These are phyloP conservation scores for Psilanteris sp. DNA, from an alignment of 1,140 invertebrate genomes.

Conservation along the genomic window DNA sequence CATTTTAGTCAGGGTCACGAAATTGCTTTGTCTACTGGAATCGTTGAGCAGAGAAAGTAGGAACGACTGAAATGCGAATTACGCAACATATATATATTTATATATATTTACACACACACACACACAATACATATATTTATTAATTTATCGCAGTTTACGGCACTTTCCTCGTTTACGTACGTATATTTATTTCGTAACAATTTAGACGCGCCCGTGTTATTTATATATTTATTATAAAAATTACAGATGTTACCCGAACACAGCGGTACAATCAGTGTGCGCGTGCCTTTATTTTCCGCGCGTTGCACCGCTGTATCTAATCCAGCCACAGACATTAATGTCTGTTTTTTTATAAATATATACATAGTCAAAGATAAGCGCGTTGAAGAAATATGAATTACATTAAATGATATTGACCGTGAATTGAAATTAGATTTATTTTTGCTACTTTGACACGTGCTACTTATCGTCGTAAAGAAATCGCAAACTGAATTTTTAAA, in stretches of 20 bases:
- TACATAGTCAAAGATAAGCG: conserved; percentile 11
- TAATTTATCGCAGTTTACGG: conserved; percentile 6
- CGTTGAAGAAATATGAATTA: conserved; percentile 17
- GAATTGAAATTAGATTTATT: conserved; percentile 42
- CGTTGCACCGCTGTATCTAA: conserved; percentile 22
- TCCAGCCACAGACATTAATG: conserved; percentile 7
- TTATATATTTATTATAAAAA: too few species aligned
- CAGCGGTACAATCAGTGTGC: neutral
- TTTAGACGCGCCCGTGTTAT: neutral
- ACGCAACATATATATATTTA: conserved; percentile 25
- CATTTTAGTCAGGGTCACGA: neutral
- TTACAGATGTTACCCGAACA: too few species aligned
- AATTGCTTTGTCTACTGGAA: neutral
- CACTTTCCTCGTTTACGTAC: conserved; percentile 7
- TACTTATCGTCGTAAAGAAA: conserved; percentile 34
- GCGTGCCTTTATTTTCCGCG: conserved; percentile 29
- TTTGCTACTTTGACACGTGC: conserved; percentile 36
- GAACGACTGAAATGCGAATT: conserved; percentile 15
- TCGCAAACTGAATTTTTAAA: conserved; percentile 24
- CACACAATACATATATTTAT: conserved; percentile 39
- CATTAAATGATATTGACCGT: conserved; percentile 47
- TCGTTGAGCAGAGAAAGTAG: conserved; percentile 23
- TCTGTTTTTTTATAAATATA: conserved; percentile 9
- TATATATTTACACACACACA: too few species aligned
- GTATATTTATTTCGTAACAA: conserved; percentile 10